Base-by-base conservation (phyloP, 2,888 invertebrate species). In the Caenorhabditis sinica region DNA sequence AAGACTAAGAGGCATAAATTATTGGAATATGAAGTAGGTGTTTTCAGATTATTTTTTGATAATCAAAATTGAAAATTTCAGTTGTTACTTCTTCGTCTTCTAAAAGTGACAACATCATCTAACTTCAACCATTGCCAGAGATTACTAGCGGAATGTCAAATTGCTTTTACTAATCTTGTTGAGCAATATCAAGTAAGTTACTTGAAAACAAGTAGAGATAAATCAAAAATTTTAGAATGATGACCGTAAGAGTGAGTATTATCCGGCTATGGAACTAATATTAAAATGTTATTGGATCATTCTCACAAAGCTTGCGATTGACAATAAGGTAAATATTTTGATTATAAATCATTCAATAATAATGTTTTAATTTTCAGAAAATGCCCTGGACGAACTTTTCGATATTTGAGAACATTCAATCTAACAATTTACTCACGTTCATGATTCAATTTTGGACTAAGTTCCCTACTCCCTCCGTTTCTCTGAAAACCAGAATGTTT, bases 391-490 rank as follows among this genome's bases (percentile, higher is more conserved):
- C 40, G 40, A 40, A 40, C 13, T 13, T 40, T 2, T 13, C 13
- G 13, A 6, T 11, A 2, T 40, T 75, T 0, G n/a, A 51, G 2
- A 20, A 30, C 6, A 30, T 75, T 13, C n/a, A 75, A 25, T 65
- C 61, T 4, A n/a, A 20, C 3, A 9, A 5, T 9, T 56, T 74
- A 23, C 2, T 74, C 17, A n/a, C 17, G 5, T 53, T 43, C 8
- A 75, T 75, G 75, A 56, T 75, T 11, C 65, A 75, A 13, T 75
- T 75, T 20, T 75, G 75, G 75, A 23, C 36, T 6, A 66, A 65
- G 6, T 75, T 28, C 43, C 75, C 75, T 3, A 13, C 36, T 13
- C 5, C 20, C 2, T 13, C 33, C 1, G 23, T 23, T 0, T 4
- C 15, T 4, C n/a, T 58, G 40, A 30, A 51, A 4, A 6, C 66